A percentile compares a stretch with the other conserved stretches of the same genome.
Evolutionary conservation across 2,888 invertebrate genomes (phyloP).

Genomic region (Podabrus alpinus): DNA sequence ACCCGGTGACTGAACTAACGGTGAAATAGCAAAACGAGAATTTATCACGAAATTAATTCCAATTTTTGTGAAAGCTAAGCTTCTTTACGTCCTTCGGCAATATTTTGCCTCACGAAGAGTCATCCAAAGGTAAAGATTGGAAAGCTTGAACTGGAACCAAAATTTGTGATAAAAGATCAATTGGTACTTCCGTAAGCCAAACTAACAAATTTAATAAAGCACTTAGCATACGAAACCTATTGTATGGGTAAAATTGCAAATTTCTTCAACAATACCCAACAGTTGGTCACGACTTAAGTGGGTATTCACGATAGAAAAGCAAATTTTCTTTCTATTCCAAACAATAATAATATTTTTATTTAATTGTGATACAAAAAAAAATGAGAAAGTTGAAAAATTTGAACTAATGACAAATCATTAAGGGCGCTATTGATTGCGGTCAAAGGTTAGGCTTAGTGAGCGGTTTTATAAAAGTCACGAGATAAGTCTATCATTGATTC

Average conservation of each 20-base stretch:
- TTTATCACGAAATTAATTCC: not conserved
- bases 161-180: not conserved
- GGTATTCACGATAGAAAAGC: not conserved
- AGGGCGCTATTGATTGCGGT: constrained; percentile 6
- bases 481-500: constrained; percentile 4
- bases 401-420: not conserved
- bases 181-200: not conserved
- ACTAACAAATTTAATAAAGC: not conserved
- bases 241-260: not conserved
- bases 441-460: constrained; percentile 11
- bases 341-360: not conserved
- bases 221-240: not conserved
- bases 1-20: not conserved
- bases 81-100: not conserved
- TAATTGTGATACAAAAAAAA: not conserved
- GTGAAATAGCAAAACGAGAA: not conserved
- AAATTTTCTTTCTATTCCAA: not conserved
- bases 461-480: constrained; percentile 19
- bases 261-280: not conserved
- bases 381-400: not conserved
- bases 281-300: not conserved
- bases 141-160: not conserved
- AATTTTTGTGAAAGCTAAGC: not conserved
- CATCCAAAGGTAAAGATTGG: not conserved
- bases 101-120: not conserved